phyloP scores from a whole-genome alignment of 2,888 invertebrate genomes.

The Cephus runcator region DNA sequence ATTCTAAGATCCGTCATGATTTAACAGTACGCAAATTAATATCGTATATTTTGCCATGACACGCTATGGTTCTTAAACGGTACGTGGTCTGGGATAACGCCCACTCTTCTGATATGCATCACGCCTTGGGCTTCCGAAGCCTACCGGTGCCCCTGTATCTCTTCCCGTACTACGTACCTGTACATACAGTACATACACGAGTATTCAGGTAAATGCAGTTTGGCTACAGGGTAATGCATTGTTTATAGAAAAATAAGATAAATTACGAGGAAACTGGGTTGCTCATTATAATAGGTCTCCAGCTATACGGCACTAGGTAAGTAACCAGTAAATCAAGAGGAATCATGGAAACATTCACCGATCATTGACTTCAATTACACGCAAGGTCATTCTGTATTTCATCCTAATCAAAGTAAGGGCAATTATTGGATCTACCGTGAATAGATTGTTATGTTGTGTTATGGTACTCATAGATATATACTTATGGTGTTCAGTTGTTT shows the following conservation, averaged over 20 bases:
- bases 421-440: not conserved
- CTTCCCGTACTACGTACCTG: constrained; percentile 13
- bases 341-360: not conserved
- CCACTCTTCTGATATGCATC: constrained; percentile 36
- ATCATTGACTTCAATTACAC: not conserved
- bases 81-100: constrained; percentile 20
- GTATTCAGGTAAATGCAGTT: constrained; percentile 30
- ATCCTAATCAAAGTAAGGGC: not conserved
- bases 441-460: not conserved
- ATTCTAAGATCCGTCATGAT: not conserved
- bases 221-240: constrained; percentile 7
- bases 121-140: constrained; percentile 30
- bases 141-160: constrained; percentile 36
- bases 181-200: constrained; percentile 13
- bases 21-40: constrained; percentile 7
- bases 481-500: not conserved
- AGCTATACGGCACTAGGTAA: too few relatives aligned
- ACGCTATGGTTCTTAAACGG: constrained; percentile 9
- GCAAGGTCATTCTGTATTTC: not conserved
- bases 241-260: constrained; percentile 14
- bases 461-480: not conserved
- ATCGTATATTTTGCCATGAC: constrained; percentile 17
- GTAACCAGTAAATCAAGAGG: too few relatives aligned
- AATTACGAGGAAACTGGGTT: constrained; percentile 27
- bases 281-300: too few relatives aligned